Base-by-base conservation (phyloP, 2,888 invertebrate species). In the Oasisia sp. region DNA sequence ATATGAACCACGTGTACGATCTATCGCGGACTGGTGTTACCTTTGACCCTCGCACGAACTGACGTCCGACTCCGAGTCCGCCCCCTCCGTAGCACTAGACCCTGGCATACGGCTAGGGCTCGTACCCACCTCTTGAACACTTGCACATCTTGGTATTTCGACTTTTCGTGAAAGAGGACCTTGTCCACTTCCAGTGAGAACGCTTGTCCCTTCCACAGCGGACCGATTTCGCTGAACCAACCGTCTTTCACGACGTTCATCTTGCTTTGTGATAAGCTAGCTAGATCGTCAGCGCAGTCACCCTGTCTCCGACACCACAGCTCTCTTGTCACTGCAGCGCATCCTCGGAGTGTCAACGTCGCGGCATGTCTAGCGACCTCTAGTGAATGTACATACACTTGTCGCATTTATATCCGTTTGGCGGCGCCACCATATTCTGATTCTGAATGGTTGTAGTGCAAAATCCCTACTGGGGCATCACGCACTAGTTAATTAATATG, bases 221-320 rank as follows among this genome's bases (percentile, higher is more conserved):
- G 94, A 90, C 98, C 98, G 32, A 98, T 97, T 97, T 99, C 99
- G 94, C 98, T 98, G 96, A 99, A 99, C 99, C 99, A 99, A 93
- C 98, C 97, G 58, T 97, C 98, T n/a, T 89, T 91, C 14, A 94
- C 50, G 14, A 91, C 93, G 91, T 94, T 93, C 94, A 94, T 94
- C 32, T 32, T 74, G 74, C 94, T 27, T 32, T 74, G 74, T 27
- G 74, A 74, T 74, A 74, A 50, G 50, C 50, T 50, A 50, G 38
- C 38, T 38, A 4, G 56, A 56, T 56, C 19, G 11, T 19, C 56
- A 56, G n/a, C 14, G 74, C 27, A 27, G 27, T 0, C 74, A 74
- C 7, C 7, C 27, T 74, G 74, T 74, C 74, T 7, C 74, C 19
- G 0, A 27, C 74, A 74, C 50, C 50, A 50, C 50, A 50, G 50